Percentiles rank a stretch among this genome's conserved stretches.
Evolutionary conservation across 2,113 vertebrate species (phyloP).

Genomic region (Pipra filicauda): DNA sequence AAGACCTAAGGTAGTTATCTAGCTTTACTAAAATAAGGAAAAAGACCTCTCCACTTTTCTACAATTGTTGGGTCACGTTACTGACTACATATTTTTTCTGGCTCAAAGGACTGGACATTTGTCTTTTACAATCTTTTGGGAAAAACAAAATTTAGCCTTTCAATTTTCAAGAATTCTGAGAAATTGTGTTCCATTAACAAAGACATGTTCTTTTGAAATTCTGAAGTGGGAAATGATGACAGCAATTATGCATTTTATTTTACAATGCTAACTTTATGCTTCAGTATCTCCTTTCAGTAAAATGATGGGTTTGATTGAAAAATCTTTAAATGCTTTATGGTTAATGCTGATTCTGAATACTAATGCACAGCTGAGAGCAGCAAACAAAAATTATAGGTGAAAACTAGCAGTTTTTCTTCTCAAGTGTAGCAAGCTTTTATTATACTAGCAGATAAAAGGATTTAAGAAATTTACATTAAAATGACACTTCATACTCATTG

Average conservation of each 20-base stretch:
- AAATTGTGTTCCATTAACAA: not conserved
- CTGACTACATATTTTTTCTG: not conserved
- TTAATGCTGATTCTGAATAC: not conserved
- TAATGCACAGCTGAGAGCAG: not conserved
- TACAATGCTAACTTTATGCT: not conserved
- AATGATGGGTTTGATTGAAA: constrained; percentile 11
- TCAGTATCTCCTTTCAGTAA: not conserved
- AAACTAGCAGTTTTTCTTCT: not conserved
- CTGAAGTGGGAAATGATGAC: not conserved
- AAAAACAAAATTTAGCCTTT: not conserved
- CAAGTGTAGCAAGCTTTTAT: not conserved
- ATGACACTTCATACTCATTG: not conserved
- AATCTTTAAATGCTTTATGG: not conserved
- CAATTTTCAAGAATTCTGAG: not conserved
- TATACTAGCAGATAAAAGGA: not conserved
- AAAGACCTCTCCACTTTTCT: not conserved
- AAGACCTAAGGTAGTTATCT: accelerated
- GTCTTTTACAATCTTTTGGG: not conserved
- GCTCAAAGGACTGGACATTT: not conserved
- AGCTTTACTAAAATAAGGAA: not conserved
- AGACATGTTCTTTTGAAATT: not conserved
- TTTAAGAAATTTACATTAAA: not conserved
- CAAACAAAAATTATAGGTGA: not conserved
- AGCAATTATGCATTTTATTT: constrained; percentile 4
- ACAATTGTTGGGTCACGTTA: not conserved